Percentiles rank a stretch among this genome's conserved stretches.
phyloP scores from a whole-genome alignment of 2,888 invertebrate genomes.

The Hyposoter didymator region DNA sequence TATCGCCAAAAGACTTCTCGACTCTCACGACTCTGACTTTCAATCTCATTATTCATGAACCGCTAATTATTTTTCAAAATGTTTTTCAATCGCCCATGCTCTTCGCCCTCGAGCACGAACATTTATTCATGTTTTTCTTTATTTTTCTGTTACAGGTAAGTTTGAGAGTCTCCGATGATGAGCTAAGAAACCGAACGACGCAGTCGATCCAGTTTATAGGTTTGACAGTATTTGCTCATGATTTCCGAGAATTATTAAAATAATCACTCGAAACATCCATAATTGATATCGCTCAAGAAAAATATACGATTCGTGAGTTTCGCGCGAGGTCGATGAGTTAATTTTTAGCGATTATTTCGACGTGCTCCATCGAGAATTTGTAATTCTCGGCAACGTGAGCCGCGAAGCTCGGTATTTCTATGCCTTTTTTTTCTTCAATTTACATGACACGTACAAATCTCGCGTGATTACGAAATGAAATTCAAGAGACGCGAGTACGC shows the following conservation, averaged over 20 bases:
- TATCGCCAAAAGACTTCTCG: conserved; percentile 19
- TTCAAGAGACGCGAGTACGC: conserved; percentile 34
- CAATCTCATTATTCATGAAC: conserved; percentile 52
- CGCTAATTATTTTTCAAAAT: conserved; percentile 38
- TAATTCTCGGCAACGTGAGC: conserved; percentile 49
- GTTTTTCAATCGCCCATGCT: conserved; percentile 35
- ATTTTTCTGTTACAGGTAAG: conserved; percentile 67
- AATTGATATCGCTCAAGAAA: too few species aligned
- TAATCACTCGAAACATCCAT: neutral
- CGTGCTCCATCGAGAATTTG: conserved; percentile 52
- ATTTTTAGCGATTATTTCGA: neutral
- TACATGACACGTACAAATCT: conserved; percentile 14
- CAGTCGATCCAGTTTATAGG: neutral
- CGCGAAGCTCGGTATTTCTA: conserved; percentile 2
- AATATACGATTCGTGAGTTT: too few species aligned
- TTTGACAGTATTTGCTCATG: conserved; percentile 6
- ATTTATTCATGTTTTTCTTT: conserved; percentile 6
- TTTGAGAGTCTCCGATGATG: conserved; percentile 27
- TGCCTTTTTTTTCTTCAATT: neutral
- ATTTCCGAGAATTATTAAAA: neutral
- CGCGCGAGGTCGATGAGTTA: neutral
- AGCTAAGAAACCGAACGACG: neutral
- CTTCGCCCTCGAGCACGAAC: conserved; percentile 8
- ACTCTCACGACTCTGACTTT: conserved; percentile 49
- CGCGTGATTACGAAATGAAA: conserved; percentile 27